A percentile compares a stretch with the other conserved stretches of the same genome.
These are phyloP conservation scores for Netelia fuscicornis DNA, from an alignment of 2,888 invertebrate species.

Conservation along the genomic window DNA sequence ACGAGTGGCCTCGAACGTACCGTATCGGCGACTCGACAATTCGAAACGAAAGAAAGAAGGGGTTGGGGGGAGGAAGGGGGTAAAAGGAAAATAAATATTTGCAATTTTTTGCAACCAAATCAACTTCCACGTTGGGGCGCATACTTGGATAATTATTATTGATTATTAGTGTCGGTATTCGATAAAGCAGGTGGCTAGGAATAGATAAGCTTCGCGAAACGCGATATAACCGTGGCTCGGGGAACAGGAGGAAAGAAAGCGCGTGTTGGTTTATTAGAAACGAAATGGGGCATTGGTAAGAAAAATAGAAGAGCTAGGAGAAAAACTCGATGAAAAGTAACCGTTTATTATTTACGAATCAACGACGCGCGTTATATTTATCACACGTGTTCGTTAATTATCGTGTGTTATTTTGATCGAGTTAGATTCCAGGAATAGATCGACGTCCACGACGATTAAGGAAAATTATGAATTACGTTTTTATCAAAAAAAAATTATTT, in stretches of 20 bases:
- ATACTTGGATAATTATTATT: conserved; percentile 18
- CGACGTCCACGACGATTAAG: conserved; percentile 31
- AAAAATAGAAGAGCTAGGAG: conserved; percentile 2
- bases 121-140: background rate
- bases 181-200: conserved; percentile 37
- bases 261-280: conserved; percentile 25
- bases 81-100: background rate
- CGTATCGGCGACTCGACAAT: background rate
- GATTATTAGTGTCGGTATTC: conserved; percentile 26
- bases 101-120: background rate
- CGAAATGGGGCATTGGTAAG: background rate
- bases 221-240: conserved; percentile 32
- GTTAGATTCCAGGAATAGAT: conserved; percentile 52
- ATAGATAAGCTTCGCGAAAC: conserved; percentile 41
- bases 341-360: conserved; percentile 46
- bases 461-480: conserved; percentile 57
- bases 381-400: conserved; percentile 1
- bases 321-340: conserved; percentile 5
- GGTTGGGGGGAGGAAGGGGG: no score
- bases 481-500: conserved; percentile 5
- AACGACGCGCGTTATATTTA: conserved; percentile 12
- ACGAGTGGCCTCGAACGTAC: background rate
- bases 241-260: conserved; percentile 7
- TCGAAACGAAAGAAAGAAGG: background rate
- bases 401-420: conserved; percentile 44